Conservation (phyloP, 1,140 invertebrate species). For the Aphelinus certus region DNA sequence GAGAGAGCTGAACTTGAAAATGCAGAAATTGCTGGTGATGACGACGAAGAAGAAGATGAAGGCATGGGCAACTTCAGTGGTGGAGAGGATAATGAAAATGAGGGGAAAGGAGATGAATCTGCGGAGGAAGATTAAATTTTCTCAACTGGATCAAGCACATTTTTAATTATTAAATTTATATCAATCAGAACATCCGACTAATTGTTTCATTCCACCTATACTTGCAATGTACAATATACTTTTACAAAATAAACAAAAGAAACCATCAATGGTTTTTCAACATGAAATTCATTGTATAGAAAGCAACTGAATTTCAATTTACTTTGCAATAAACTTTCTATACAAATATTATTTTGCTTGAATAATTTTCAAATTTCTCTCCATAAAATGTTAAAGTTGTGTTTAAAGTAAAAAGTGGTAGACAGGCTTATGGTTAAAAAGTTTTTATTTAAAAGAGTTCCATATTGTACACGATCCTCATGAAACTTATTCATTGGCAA, state of each 20-base stretch:
- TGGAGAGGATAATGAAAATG: constrained; percentile 58
- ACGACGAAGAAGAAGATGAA: constrained; percentile 84
- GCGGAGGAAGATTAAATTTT: constrained; percentile 52
- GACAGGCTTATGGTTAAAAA: too few species aligned
- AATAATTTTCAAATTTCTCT: too few species aligned
- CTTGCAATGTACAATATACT: constrained; percentile 38
- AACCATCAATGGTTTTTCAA: too few species aligned
- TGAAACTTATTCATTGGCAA: constrained; percentile 83
- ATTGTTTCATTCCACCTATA: constrained; percentile 22
- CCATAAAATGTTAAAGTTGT: too few species aligned
- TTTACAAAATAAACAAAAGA: constrained; percentile 43
- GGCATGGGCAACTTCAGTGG: constrained; percentile 66
- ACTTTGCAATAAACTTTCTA: too few species aligned
- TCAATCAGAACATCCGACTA: constrained; percentile 26
- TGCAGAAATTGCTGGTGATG: constrained; percentile 90
- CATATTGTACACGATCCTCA: too few species aligned
- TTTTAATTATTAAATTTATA: constrained; percentile 15
- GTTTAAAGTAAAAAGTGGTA: too few species aligned
- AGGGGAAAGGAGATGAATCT: constrained; percentile 49
- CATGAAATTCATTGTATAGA: too few species aligned
- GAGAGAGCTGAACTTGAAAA: constrained; percentile 94
- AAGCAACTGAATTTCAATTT: too few species aligned
- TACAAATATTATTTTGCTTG: too few species aligned
- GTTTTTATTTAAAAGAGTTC: too few species aligned
- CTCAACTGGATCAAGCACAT: constrained; percentile 5